Base-by-base conservation (phyloP, 2,113 vertebrate genomes). In the Neotragus pygmaeus region DNA sequence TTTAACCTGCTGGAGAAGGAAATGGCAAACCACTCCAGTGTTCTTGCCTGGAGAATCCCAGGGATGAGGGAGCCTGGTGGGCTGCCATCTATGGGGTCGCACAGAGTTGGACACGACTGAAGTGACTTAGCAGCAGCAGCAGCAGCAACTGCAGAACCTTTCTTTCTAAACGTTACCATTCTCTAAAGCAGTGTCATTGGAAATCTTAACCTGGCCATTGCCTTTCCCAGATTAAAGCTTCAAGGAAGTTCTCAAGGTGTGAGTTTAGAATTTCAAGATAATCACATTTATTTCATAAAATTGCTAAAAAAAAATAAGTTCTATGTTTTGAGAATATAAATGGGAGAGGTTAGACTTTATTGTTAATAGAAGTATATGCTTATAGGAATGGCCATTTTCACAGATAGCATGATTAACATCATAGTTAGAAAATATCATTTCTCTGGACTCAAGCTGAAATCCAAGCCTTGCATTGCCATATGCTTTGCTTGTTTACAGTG, bases 401-500 rank as follows among this genome's bases (percentile, higher is more conserved):
- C 57, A 78, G 15, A 6, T 25, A 39, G 9, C 36, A 73, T 25
- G 33, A 98, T 98, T 77, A 96, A 95, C 95, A 91, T 98, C 73
- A 60, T 92, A 49, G 98, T 94, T 95, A 96, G 88, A 97, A 21
- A 0, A 64, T 53, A 36, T 78, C 93, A 86, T 92, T 91, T 97
- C 91, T 97, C 97, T 95, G 70, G 90, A 97, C 89, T 91, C 96
- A 90, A 95, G 96, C 91, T 95, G 19, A 95, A 97, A 92, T 55
- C 91, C 91, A 96, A 94, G 98, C 98, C 99, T 99, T 99, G 98
- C 95, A 98, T 97, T 96, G 94, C 97, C 97, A 97, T 95, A 23
- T 13, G 90, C 96, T 98, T 98, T 78, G 92, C 55, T 77, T 57
- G 36, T 95, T 98, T 85, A 75, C 94, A 90, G 49, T 49, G 83